Conservation (phyloP, 1,140 invertebrate genomes). For the Zaprionus gabonicus region DNA sequence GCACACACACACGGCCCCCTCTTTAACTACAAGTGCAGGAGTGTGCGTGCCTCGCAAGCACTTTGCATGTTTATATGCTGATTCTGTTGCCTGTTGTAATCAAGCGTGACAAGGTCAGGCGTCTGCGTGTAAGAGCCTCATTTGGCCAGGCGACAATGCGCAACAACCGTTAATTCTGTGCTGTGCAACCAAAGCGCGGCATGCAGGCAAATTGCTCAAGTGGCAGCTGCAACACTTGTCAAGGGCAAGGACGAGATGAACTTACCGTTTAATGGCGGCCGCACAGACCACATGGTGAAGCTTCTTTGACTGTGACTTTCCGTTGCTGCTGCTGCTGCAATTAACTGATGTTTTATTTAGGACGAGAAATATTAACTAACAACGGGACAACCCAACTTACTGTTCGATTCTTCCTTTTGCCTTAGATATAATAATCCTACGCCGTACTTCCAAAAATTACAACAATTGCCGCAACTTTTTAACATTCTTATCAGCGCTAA, state of each 20-base stretch:
- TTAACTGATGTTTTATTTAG: slow-evolving; percentile 9
- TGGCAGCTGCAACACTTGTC: slow-evolving; percentile 20
- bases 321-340: slow-evolving; percentile 2
- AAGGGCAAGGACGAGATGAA: slow-evolving; percentile 33
- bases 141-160: slow-evolving; percentile 17
- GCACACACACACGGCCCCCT: slow-evolving; percentile 29
- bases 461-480: background rate
- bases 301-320: background rate
- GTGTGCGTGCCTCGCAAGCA: slow-evolving; percentile 36
- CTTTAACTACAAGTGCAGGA: slow-evolving; percentile 22
- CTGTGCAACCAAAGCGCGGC: slow-evolving; percentile 10
- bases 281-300: background rate
- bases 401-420: background rate
- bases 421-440: background rate
- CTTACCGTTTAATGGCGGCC: slow-evolving; percentile 12
- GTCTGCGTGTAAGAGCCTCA: slow-evolving; percentile 53
- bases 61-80: slow-evolving; percentile 62
- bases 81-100: slow-evolving; percentile 63
- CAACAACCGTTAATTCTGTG: slow-evolving; percentile 28
- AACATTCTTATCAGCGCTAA: slow-evolving; percentile 5
- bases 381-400: background rate
- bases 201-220: slow-evolving; percentile 23
- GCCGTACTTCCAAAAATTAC: background rate
- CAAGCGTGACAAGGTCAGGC: slow-evolving; percentile 61
- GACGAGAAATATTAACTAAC: background rate